Percentiles rank a stretch among this genome's conserved stretches.
Evolutionary conservation across 1,140 invertebrate species (phyloP).

Genomic region (Polypedilum pembai): DNA sequence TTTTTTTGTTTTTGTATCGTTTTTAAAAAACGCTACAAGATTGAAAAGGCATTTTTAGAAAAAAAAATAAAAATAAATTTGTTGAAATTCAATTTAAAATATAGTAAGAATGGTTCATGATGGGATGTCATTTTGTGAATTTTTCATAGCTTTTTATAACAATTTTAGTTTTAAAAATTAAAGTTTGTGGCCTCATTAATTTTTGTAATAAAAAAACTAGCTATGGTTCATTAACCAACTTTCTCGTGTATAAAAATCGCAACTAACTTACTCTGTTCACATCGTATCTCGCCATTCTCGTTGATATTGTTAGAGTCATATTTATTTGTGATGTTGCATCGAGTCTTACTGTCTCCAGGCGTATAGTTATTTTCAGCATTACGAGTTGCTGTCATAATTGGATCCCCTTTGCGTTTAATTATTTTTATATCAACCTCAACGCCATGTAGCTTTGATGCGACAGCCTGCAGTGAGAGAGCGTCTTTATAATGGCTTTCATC

Average conservation of each 20-base stretch:
- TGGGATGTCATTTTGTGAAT: background rate
- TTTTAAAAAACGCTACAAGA: background rate
- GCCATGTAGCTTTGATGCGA: constrained; percentile 82
- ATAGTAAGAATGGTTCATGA: background rate
- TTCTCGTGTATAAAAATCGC: too few species aligned
- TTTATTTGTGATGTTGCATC: constrained; percentile 30
- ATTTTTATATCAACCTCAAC: constrained; percentile 87
- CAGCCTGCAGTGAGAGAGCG: constrained; percentile 54
- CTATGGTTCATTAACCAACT: too few species aligned
- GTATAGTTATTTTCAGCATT: constrained; percentile 38
- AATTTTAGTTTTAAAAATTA: too few species aligned
- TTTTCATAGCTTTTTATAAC: too few species aligned
- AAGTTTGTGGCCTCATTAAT: too few species aligned
- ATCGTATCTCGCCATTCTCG: constrained; percentile 33
- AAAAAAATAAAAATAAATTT: too few species aligned
- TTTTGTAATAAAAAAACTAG: too few species aligned
- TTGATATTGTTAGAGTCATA: constrained; percentile 37
- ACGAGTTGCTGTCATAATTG: constrained; percentile 35
- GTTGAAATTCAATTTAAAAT: too few species aligned
- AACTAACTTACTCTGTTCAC: constrained; percentile 22
- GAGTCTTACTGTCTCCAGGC: constrained; percentile 31
- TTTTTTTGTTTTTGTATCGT: background rate
- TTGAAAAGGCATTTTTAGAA: too few species aligned
- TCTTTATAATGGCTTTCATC: background rate
- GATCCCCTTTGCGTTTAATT: constrained; percentile 72